Evolutionary conservation across 2,113 vertebrate genomes (phyloP).

Genomic region (Lepus europaeus): DNA sequence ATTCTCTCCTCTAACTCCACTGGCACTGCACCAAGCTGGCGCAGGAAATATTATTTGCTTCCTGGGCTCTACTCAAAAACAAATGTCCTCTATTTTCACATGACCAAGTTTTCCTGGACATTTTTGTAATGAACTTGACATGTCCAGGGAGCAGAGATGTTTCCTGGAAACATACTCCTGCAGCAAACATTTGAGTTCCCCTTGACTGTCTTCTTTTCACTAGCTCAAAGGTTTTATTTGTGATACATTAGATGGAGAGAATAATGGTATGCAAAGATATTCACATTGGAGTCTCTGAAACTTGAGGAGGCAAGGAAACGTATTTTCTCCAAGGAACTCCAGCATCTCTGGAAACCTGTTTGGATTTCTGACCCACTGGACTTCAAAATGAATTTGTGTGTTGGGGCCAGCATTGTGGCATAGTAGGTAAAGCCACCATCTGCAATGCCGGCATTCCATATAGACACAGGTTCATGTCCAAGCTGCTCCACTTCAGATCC

Average conservation of each 20-base stretch:
- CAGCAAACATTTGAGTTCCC: neutral
- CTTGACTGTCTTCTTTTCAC: neutral
- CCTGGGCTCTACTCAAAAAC: neutral
- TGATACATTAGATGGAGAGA: neutral
- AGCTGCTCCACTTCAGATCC: no score
- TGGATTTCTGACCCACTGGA: neutral
- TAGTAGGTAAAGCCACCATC: no score
- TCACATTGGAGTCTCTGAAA: neutral
- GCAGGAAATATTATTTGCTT: neutral
- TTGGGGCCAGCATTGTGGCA: neutral
- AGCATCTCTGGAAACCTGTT: neutral
- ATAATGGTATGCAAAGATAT: neutral
- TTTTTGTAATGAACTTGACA: conserved; percentile 35
- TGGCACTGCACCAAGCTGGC: neutral
- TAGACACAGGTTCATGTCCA: no score
- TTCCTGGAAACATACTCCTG: neutral
- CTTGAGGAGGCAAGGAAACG: neutral
- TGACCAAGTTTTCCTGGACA: neutral
- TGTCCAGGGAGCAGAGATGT: neutral
- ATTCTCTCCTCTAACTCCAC: neutral
- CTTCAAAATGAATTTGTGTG: neutral
- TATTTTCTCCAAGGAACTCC: neutral
- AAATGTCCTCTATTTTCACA: neutral
- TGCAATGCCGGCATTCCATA: no score
- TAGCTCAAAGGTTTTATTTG: neutral